Base-by-base conservation (phyloP, 2,113 vertebrate genomes). In the Chrysemys picta region DNA sequence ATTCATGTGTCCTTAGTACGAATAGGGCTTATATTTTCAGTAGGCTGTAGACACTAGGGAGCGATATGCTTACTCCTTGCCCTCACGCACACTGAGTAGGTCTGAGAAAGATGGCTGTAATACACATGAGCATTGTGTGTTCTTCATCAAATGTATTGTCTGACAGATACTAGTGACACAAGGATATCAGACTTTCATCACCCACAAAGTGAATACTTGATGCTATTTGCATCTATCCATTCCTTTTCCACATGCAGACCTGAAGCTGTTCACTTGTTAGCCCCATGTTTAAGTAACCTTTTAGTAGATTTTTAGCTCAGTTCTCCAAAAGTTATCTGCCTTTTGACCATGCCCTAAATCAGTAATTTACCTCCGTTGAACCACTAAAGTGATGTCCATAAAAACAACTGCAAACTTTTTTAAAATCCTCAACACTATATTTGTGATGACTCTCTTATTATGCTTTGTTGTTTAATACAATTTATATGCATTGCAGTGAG, bases 281-380 rank as follows among this genome's bases (percentile, higher is more conserved):
- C 54, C 35, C 47, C 75, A 79, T 45, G 5, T 56, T 90, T 78
- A 45, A 86, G 27, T 42, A 86, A 31, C 0, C 42, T 12, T 75
- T 88, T 50, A 81, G 27, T 83, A 53, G 8, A 49, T 59, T 92
- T 95, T 88, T 78, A 62, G 94, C 85, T 96, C 65, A 93, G 17
- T n/a, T 54, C 31, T 45, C 72, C 38, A 76, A 76, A 75, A 12
- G 5, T 79, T 84, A 47, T 42, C 65, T 22, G 12, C 50, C 84
- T 87, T 89, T 86, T 80, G 16, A 82, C 69, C 82, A 24, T 86
- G 31, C 29, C 86, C 42, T 86, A 91, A 42, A 10, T 24, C n/a
- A 91, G 17, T 3, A 57, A 3, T 7, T n/a, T 6, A 27, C 79
- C 29, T 8, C 85, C 21, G 57, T 65, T 42, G 45, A 31, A 21